Evolutionary conservation across 2,888 invertebrate species (phyloP).

Genomic region (Polydesmus complanatus): DNA sequence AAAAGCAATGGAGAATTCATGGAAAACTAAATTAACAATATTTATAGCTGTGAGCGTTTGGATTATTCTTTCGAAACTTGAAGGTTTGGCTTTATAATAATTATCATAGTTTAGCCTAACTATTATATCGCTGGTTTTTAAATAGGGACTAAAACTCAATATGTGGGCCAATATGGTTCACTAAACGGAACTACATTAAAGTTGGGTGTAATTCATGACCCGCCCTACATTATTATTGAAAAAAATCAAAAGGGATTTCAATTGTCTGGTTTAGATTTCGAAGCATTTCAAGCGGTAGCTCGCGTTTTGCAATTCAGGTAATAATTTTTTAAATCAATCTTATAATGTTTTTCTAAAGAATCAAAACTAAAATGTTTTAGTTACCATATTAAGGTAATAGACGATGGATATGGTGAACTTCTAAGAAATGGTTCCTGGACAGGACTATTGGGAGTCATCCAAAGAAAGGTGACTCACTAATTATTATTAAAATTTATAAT

Average conservation of each 20-base stretch:
- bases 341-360: background rate
- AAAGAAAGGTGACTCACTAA: slow-evolving; percentile 5
- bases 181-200: slow-evolving; percentile 1
- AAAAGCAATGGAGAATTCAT: no score
- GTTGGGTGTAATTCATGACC: slow-evolving; percentile 7
- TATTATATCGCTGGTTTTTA: no score
- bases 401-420: slow-evolving; percentile 1
- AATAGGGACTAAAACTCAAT: no score
- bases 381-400: background rate
- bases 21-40: no score
- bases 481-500: background rate
- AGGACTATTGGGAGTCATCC: slow-evolving; percentile 8
- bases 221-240: slow-evolving; percentile 6
- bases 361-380: no score
- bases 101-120: no score
- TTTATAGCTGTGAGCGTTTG: no score
- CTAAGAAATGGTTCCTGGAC: slow-evolving; percentile 9
- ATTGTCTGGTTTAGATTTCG: slow-evolving; percentile 5
- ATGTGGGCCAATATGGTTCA: no score
- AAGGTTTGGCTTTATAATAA: no score
- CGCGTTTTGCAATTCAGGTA: slow-evolving; percentile 3
- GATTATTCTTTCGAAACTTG: no score
- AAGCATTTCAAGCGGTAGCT: slow-evolving; percentile 1
- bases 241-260: background rate
- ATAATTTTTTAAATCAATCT: background rate